These are phyloP conservation scores for Verasper variegatus DNA, from an alignment of 2,113 vertebrate genomes.

Conservation along the genomic window DNA sequence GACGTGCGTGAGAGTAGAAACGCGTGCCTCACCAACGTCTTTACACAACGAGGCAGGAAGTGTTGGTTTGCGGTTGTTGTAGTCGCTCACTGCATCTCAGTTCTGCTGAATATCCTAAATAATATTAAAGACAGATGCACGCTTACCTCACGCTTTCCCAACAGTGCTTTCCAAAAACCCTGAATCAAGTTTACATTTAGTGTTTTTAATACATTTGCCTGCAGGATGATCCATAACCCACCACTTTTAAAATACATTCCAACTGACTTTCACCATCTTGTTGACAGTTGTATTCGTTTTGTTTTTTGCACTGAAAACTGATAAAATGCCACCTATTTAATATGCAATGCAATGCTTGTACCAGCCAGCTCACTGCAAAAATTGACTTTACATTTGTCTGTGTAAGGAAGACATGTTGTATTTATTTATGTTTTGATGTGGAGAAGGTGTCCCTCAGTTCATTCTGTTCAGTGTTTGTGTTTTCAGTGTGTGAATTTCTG, in stretches of 20 bases:
- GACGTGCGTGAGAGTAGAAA: constrained; percentile 24
- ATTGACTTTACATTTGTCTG: constrained; percentile 43
- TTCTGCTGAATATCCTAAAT: constrained; percentile 33
- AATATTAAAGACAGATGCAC: background rate
- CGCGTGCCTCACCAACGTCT: constrained; percentile 9
- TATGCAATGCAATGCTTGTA: constrained; percentile 34
- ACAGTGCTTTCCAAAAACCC: constrained; percentile 55
- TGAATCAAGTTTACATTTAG: constrained; percentile 49
- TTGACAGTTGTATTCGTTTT: constrained; percentile 33
- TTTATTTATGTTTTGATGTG: constrained; percentile 65
- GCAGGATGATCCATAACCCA: constrained; percentile 25
- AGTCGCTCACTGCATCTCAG: constrained; percentile 46
- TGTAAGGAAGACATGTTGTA: constrained; percentile 47
- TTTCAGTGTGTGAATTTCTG: constrained; percentile 34
- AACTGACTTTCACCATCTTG: constrained; percentile 20
- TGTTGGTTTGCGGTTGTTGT: constrained; percentile 8
- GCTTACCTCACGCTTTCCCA: constrained; percentile 60
- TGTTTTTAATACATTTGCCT: constrained; percentile 46
- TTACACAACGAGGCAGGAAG: constrained; percentile 21
- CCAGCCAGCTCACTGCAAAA: constrained; percentile 52
- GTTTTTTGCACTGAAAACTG: constrained; percentile 69
- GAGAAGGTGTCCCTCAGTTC: constrained; percentile 33
- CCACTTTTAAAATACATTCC: constrained; percentile 59
- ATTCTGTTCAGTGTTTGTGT: constrained; percentile 25
- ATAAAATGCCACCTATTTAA: constrained; percentile 59